Evolutionary conservation across 2,113 vertebrate genomes (phyloP), one percentile per base, ranked within the genome.

Genomic region (Lipophrys pholis): DNA sequence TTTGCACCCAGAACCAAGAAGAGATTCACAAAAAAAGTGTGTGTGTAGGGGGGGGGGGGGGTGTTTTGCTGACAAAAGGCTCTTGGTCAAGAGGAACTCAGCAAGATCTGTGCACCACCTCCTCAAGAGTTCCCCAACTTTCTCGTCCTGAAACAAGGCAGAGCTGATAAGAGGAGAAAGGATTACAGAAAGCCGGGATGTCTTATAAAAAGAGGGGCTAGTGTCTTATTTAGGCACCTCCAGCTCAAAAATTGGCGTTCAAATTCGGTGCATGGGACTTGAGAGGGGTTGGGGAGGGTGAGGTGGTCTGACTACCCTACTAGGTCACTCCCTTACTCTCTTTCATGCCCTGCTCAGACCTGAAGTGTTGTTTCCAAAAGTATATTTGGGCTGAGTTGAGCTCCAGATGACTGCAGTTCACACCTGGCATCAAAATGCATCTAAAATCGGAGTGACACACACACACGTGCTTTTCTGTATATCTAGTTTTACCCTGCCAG

Each of bases 141-240:
- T 77, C 68, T 87, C 79, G 78, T 87, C 78, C 65, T 51, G 70
- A 80, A 82, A 76, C 73, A 82, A 85, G 76, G 83, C 80, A 83
- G 79, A 89, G 73, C 73, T 69, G 86, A 80, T 68, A 81, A 83
- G 81, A 81, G 72, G 77, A 84, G 78, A 70, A 83, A 68, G 69
- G 21, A 4, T 30, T 30, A 79, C 68, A 86, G 81, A 74, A 80
- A 77, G 58, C 81, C 61, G 57, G 56, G 55, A 61, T 72, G 50
- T 79, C 76, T 77, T 85, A 85, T 75, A 89, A 85, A 89, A 90
- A 87, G 70, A 68, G 73, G 51, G 76, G 67, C 68, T 61, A 67
- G 58, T 6, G 81, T 86, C 79, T 69, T 78, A 30, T 78, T 81
- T 65, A 65, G 73, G 63, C 80, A 84, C 82, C 84, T 82, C 75